Evolutionary conservation across 2,888 invertebrate species (phyloP), one percentile per base, ranked within the genome.

Genomic region (Argynnis bischoffii): DNA sequence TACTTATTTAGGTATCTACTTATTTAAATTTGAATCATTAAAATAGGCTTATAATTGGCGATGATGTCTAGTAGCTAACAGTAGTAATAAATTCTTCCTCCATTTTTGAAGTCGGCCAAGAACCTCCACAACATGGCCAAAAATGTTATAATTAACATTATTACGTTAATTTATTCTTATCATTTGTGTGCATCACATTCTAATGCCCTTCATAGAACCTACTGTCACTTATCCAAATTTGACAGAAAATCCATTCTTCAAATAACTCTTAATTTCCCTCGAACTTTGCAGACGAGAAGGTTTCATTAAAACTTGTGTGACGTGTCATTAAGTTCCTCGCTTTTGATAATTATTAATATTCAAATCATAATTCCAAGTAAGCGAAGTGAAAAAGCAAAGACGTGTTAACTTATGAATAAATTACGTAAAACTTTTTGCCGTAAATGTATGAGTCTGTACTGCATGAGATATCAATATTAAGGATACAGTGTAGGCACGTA

Each of bases 261-360:
- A 86, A 85, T 84, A 78, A 78, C 76, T 75, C 81, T 83, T 87
- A 87, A 90, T 87, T 89, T 84, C 83, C 83, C 80, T 75, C 74
- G 72, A 89, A 91, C 80, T 91, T 90, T 72, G 78, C 80, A 85
- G 88, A 85, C 87, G 84, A 78, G 81, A 26, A 81, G 83, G 78
- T 86, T 91, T 89, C 90, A 90, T 92, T 92, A 88, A 89, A 92
- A 91, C 88, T 92, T 90, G 84, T 82, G 86, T 91, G 90, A 89
- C 90, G 88, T 89, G 84, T 90, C 90, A 91, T 92, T 92, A 89
- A 88, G 83, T 82, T 81, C 76, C 81, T 81, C 80, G 79, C 81
- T 77, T 80, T 81, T 72, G 70, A 76, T 87, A 87, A 89, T 89
- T 89, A 92, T 90, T 89, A 90, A 89, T 88, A 90, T 90, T 90